Base-by-base conservation (phyloP, 2,888 invertebrate species). In the Orthosia gracilis region DNA sequence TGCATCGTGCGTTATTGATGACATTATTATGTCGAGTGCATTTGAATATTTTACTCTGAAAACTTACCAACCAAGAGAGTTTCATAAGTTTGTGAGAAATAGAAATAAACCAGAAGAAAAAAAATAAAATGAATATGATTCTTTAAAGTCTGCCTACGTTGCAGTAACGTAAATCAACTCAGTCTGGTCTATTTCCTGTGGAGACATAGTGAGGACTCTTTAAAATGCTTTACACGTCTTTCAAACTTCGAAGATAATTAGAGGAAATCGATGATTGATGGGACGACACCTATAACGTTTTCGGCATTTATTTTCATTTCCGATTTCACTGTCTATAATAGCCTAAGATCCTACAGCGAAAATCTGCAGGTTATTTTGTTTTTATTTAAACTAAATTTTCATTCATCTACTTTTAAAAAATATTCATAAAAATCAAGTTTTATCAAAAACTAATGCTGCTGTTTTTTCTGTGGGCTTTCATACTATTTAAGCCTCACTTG, bases 141-240 rank as follows among this genome's bases (percentile, higher is more conserved):
- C 17, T 5, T 15, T 45, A 13, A 58, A 12, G n/a, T 7, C 4
- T 26, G 40, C 52, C 47, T 23, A 15, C 2, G 18, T 50, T 57
- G 21, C 47, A 69, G 50, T 40, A 26, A 54, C 63, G 50, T 40
- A 26, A 54, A 49, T 49, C 3, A 7, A 77, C 23, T 23, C 57
- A 47, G 63, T 77, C 62, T 77, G 45, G 21, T 45, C 1, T 45
- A 59, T 55, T 77, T 77, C 70, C 63, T 69, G 17, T 3, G 11
- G 21, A 26, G 58, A 21, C 18, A n/a, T 13, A 9, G 21, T 23
- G 18, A 17, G 9, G 17, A 52, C n/a, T n/a, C 15, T 59, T 47
- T 54, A 45, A 66, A 69, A 52, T n/a, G 52, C 23, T 47, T 21
- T 15, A 26, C 13, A 40, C 52, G 45, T 47, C 54, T 61, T 76